Base-by-base conservation (phyloP, 2,888 invertebrate species). In the Macrostomum cliftonense region DNA sequence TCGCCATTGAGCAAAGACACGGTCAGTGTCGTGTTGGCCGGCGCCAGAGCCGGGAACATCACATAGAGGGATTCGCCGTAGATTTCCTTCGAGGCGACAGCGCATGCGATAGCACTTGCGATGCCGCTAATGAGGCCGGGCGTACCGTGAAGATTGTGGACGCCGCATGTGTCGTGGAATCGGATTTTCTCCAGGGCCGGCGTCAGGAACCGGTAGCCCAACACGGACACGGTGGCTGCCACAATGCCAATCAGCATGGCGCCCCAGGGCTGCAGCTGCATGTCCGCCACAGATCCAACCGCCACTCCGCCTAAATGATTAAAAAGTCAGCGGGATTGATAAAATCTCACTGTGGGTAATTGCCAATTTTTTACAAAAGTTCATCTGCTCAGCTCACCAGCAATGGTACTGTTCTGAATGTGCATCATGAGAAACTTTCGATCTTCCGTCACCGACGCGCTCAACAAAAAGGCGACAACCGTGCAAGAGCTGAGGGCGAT, bases 141-240 rank as follows among this genome's bases (percentile, higher is more conserved):
- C 79, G 88, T 82, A 0, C 88, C 89, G 64, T 89, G 89, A 12
- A 89, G 77, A 71, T 88, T 88, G 72, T 93, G 80, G 1, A 93
- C 88, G 9, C 93, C 93, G 63, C 91, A 93, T 0, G 86, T 86
- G 68, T 88, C 87, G 59, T 79, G 78, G 39, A 87, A 65, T 37
- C 77, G 76, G 1, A 78, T 55, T 38, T 68, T 70, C 39, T 74
- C 71, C 20, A 82, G 68, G 42, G 71, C 61, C 1, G 81, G 80
- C 12, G 51, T 51, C 2, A 86, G 64, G 64, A 75, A 80, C 58
- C 76, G 74, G 68, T 82, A 87, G 51, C 87, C 87, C 20, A 79
- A 59, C 12, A 84, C 83, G 52, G 84, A 85, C 44, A 86, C 62
- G 4, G 76, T 58, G 20, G 81, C 86, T 48, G 84, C 81, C 17